Evolutionary conservation across 1,140 invertebrate species (phyloP).

Genomic region (Phthorimaea operculella): DNA sequence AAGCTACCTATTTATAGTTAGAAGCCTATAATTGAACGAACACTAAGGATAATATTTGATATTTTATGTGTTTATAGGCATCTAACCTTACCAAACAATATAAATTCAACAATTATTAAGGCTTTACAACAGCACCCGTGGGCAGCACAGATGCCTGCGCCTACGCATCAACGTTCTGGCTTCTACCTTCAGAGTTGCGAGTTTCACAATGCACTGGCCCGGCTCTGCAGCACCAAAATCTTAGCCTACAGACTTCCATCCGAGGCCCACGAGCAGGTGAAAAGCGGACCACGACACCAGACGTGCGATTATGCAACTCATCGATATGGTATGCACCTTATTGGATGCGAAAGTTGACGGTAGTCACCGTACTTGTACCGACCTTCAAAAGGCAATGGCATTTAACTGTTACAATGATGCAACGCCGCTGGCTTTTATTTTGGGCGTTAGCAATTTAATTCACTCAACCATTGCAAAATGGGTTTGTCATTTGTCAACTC

Average conservation of each 20-base stretch:
- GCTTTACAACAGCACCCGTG: conserved; percentile 14
- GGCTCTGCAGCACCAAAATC: conserved; percentile 31
- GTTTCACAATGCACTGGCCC: conserved; percentile 36
- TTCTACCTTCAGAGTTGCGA: background rate
- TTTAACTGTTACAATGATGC: conserved; percentile 8
- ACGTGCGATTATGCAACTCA: conserved; percentile 37
- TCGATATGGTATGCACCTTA: conserved; percentile 45
- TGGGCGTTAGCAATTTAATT: background rate
- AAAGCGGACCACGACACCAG: conserved; percentile 40
- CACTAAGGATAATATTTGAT: too few relatives aligned
- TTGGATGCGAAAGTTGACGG: conserved; percentile 37
- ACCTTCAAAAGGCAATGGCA: conserved; percentile 22
- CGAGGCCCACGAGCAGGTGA: conserved; percentile 43
- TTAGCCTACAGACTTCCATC: conserved; percentile 25
- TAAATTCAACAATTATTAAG: background rate
- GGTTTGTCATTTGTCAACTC: too few relatives aligned
- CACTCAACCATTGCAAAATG: too few relatives aligned
- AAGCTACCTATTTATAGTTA: too few relatives aligned
- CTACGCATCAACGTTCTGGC: conserved; percentile 23
- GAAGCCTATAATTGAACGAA: too few relatives aligned
- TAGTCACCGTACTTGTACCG: conserved; percentile 5
- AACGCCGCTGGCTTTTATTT: background rate
- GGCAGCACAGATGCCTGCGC: conserved; percentile 21
- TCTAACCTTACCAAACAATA: background rate
- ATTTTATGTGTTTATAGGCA: too few relatives aligned